Conservation (phyloP, 92 coral and sea anemone genomes). For the Muricea muricata region DNA sequence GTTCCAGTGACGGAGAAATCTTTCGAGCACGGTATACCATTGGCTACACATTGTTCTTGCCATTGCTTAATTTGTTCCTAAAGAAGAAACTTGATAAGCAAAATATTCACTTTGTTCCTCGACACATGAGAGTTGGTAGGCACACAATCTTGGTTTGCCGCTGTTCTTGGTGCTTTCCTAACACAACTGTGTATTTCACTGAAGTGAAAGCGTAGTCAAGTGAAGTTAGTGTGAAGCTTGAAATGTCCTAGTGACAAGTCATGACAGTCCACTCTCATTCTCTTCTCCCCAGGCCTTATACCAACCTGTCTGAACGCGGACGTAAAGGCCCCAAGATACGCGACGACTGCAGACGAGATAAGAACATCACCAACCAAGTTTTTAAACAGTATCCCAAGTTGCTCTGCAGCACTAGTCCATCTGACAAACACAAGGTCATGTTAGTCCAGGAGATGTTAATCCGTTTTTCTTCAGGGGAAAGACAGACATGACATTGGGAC, state of each 20-base stretch:
- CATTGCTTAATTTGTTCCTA: conserved; percentile 87
- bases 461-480: too few species aligned
- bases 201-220: too few species aligned
- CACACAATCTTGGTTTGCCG: too few species aligned
- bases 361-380: conserved; percentile 96
- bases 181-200: too few species aligned
- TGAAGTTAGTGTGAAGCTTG: too few species aligned
- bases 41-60: conserved; percentile 72
- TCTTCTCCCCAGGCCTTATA: too few species aligned
- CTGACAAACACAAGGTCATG: conserved; percentile 46
- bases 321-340: conserved; percentile 96
- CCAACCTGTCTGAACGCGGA: conserved; percentile 87
- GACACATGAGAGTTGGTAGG: too few species aligned
- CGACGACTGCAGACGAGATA: conserved; percentile 90
- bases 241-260: too few species aligned
- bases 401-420: conserved; percentile 95
- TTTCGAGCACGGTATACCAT: conserved; percentile 89
- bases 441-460: not conserved
- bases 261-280: too few species aligned
- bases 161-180: not conserved
- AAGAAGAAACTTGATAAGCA: too few species aligned
- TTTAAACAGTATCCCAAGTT: conserved; percentile 84
- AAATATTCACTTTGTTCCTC: too few species aligned
- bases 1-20: conserved; percentile 97
- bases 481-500: too few species aligned